phyloP scores from a whole-genome alignment of 2,113 vertebrate species.

The Anhinga anhinga region DNA sequence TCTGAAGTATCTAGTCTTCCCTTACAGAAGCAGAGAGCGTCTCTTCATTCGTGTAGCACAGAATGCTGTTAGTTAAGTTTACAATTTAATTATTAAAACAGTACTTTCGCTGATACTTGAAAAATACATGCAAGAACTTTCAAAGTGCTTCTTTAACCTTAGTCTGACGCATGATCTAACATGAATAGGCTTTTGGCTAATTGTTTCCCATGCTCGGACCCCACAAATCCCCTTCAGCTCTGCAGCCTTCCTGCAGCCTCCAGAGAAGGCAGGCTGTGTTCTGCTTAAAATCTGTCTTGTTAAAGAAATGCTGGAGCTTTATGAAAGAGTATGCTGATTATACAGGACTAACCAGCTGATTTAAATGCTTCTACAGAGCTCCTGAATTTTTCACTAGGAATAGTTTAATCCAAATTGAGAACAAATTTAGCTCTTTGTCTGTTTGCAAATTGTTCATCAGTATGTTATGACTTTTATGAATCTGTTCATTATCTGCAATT shows the following conservation, averaged over 20 bases:
- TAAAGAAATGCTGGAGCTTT: background rate
- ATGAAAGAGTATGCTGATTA: background rate
- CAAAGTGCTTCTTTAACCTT: background rate
- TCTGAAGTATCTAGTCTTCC: background rate
- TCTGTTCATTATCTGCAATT: conserved; percentile 49
- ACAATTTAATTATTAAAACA: background rate
- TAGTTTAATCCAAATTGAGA: conserved; percentile 53
- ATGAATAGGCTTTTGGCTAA: background rate
- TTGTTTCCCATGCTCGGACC: background rate
- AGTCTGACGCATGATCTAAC: background rate
- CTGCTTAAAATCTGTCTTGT: background rate
- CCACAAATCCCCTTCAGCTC: background rate
- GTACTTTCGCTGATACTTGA: background rate
- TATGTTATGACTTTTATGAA: conserved; percentile 37
- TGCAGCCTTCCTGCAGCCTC: background rate
- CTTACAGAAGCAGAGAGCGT: background rate
- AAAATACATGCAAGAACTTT: background rate
- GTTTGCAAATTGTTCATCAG: conserved; percentile 65
- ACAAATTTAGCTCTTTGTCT: conserved; percentile 42
- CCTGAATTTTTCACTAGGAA: conserved; percentile 41
- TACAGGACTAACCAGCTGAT: conserved; percentile 27
- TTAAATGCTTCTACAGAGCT: conserved; percentile 22
- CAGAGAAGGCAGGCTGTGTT: background rate
- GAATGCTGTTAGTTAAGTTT: background rate
- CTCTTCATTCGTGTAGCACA: background rate